Percentiles rank a stretch among this genome's conserved stretches.
phyloP scores from a whole-genome alignment of 2,797 vertebrate species.

The Sorex maritimensis region DNA sequence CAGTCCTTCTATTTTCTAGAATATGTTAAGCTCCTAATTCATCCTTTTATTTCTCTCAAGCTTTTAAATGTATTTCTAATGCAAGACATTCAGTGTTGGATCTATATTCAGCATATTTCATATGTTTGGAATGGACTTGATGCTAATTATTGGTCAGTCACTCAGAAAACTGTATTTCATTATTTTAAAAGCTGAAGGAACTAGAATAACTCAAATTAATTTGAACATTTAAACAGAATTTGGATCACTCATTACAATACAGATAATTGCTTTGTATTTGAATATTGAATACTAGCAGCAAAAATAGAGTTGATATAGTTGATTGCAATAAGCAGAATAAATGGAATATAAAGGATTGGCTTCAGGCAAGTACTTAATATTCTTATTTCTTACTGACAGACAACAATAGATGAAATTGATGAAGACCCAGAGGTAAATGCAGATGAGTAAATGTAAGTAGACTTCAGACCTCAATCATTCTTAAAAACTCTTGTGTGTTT shows the following conservation, averaged over 20 bases:
- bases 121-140: slow-evolving; percentile 23
- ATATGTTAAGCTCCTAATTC: not conserved
- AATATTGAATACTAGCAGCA: slow-evolving; percentile 56
- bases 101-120: slow-evolving; percentile 10
- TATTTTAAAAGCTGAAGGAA: slow-evolving; percentile 72
- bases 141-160: slow-evolving; percentile 27
- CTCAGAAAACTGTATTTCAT: slow-evolving; percentile 40
- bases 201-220: slow-evolving; percentile 55
- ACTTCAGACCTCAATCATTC: slow-evolving; percentile 31
- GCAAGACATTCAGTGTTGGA: not conserved
- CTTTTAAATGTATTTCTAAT: slow-evolving; percentile 25
- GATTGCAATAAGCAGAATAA: slow-evolving; percentile 51
- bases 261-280: slow-evolving; percentile 72
- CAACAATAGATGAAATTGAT: slow-evolving; percentile 43
- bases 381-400: slow-evolving; percentile 57
- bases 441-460: slow-evolving; percentile 40
- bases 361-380: not conserved
- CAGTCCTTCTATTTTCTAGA: not conserved
- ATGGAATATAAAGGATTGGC: slow-evolving; percentile 53
- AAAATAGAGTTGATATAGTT: slow-evolving; percentile 32
- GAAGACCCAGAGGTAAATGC: slow-evolving; percentile 38
- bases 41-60: slow-evolving; percentile 23
- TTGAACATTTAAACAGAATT: slow-evolving; percentile 63
- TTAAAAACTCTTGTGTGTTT: not conserved
- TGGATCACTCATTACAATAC: not conserved